These are phyloP conservation scores for Tiliacea citrago DNA, from an alignment of 2,888 invertebrate species.

Conservation along the genomic window DNA sequence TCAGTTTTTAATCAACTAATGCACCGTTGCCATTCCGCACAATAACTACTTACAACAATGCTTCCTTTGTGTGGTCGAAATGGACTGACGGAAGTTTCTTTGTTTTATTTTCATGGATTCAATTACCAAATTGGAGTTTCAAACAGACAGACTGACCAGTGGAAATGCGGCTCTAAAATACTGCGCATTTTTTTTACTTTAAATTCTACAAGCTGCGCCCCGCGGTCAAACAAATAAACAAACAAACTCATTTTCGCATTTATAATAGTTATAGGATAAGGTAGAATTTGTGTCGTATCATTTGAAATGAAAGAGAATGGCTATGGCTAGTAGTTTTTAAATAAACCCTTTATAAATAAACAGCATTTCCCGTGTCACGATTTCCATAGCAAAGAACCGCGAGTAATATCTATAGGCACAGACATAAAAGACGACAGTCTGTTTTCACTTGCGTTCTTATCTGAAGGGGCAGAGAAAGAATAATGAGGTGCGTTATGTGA, in stretches of 20 bases:
- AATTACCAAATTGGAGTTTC: constrained; percentile 33
- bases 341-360: neutral
- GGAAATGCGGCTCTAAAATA: neutral
- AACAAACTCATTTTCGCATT: too few relatives aligned
- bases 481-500: constrained; percentile 47
- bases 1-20: constrained; percentile 54
- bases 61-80: constrained; percentile 12
- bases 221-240: too few relatives aligned
- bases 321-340: neutral
- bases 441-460: constrained; percentile 36
- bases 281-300: too few relatives aligned
- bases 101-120: constrained; percentile 34
- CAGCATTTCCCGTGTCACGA: neutral
- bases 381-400: neutral
- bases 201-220: too few relatives aligned
- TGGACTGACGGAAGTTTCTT: constrained; percentile 10
- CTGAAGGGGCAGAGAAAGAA: constrained; percentile 28
- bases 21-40: constrained; percentile 33
- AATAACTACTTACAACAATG: constrained; percentile 25
- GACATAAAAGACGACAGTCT: constrained; percentile 20
- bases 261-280: too few relatives aligned
- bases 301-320: neutral
- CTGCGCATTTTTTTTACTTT: neutral
- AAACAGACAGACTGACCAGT: neutral
- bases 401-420: constrained; percentile 2